Evolutionary conservation across 2,888 invertebrate species (phyloP), one percentile per base, ranked within the genome.

Genomic region (Tipula helvola): DNA sequence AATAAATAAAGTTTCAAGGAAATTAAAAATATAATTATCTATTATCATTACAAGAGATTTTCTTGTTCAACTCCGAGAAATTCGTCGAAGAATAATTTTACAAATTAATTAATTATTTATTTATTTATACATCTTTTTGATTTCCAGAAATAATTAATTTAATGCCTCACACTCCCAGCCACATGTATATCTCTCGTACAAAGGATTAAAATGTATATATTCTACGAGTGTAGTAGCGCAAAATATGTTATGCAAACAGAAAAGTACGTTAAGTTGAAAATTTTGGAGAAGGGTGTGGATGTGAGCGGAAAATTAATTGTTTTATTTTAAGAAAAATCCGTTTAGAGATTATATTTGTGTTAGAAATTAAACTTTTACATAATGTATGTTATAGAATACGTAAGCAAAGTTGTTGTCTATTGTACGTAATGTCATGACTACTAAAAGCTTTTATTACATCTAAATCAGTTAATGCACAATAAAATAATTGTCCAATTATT

Each of bases 401-500:
- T 16, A 10, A 44, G 3, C 52, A 0, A 39, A 39, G n/a, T 52
- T 4, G 3, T 1, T n/a, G 1, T 44, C 0, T 44, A 52, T 52
- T n/a, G 52, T 5, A 4, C 8, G n/a, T 10, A 71, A 2, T 39
- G 39, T 2, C 28, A 28, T 28, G 28, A 28, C 28, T 28, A 57
- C 16, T 57, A 71, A 71, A 28, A 71, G 28, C 71, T 71, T 71
- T 71, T 28, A 12, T 71, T 71, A 71, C 18, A 71, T 71, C 28
- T 28, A 71, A 28, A 18, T 71, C 28, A 12, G 1, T 71, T 71
- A 28, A 10, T 28, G 71, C 71, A 28, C 7, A 71, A 3, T 71
- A 71, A 71, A 71, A 71, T 71, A 71, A 71, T 71, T 71, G 71
- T 71, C 71, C 71, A 71, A 71, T 71, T 71, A 71, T 71, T 71